Evolutionary conservation across 2,113 vertebrate species (phyloP).

Genomic region (Etheostoma spectabile): DNA sequence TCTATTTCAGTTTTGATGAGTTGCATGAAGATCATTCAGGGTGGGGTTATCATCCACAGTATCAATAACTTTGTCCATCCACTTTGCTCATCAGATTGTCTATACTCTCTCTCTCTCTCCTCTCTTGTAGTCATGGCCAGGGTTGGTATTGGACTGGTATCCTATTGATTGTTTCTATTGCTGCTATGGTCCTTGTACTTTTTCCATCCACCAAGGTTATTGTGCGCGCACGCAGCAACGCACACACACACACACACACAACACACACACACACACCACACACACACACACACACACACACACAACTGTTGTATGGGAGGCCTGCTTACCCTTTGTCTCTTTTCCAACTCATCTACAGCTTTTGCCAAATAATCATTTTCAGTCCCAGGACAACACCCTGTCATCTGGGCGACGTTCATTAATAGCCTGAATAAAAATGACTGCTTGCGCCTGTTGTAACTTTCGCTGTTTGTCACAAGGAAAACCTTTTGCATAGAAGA

Average conservation of each 20-base stretch:
- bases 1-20: slow-evolving; percentile 45
- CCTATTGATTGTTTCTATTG: slow-evolving; percentile 67
- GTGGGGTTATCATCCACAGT: slow-evolving; percentile 28
- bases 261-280: slow-evolving; percentile 12
- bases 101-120: background rate
- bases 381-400: slow-evolving; percentile 33
- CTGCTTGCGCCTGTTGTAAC: slow-evolving; percentile 2
- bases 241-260: slow-evolving; percentile 14
- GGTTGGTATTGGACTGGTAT: slow-evolving; percentile 68
- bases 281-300: background rate
- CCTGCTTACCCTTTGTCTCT: slow-evolving; percentile 37
- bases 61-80: background rate
- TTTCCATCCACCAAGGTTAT: slow-evolving; percentile 75
- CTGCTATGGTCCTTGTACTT: slow-evolving; percentile 55
- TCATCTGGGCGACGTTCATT: slow-evolving; percentile 17
- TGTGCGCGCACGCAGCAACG: too few species aligned
- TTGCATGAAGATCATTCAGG: slow-evolving; percentile 34
- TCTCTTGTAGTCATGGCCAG: slow-evolving; percentile 12
- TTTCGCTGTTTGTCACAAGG: background rate
- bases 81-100: slow-evolving; percentile 4
- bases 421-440: slow-evolving; percentile 2
- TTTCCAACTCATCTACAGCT: slow-evolving; percentile 67
- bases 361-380: slow-evolving; percentile 65
- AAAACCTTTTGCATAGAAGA: background rate
- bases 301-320: slow-evolving; percentile 6